A percentile compares a stretch with the other conserved stretches of the same genome.
phyloP scores from a whole-genome alignment of 1,140 invertebrate species.

The Spodoptera frugiperda region DNA sequence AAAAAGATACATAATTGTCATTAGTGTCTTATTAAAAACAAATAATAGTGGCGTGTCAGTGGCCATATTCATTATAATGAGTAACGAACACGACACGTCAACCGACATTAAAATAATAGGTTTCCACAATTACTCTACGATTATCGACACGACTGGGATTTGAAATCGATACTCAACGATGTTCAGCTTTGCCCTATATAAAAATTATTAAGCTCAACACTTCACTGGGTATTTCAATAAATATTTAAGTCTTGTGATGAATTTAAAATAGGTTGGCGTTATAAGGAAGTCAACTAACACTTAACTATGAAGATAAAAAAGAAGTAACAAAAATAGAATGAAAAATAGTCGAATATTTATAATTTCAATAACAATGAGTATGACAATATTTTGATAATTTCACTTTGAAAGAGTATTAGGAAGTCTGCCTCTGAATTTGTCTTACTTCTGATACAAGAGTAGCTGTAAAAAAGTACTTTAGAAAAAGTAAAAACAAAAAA shows the following conservation, averaged over 20 bases:
- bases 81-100: background rate
- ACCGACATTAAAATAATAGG: background rate
- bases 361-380: conserved; percentile 6
- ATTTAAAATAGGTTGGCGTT: conserved; percentile 48
- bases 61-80: background rate
- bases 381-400: conserved; percentile 9
- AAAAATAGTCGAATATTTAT: no score
- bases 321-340: background rate
- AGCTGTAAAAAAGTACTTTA: background rate
- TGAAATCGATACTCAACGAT: conserved; percentile 7
- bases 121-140: background rate
- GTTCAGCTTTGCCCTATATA: conserved; percentile 41
- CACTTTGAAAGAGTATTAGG: conserved; percentile 4
- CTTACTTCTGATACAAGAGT: background rate
- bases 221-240: conserved; percentile 58
- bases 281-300: conserved; percentile 31
- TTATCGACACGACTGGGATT: background rate
- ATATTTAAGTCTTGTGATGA: conserved; percentile 60
- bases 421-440: background rate
- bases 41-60: no score
- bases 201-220: conserved; percentile 45
- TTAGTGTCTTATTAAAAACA: no score
- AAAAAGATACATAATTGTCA: no score
- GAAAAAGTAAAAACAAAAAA: background rate
- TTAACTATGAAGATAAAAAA: background rate